Base-by-base conservation (phyloP, 2,113 vertebrate genomes). In the Meriones unguiculatus region DNA sequence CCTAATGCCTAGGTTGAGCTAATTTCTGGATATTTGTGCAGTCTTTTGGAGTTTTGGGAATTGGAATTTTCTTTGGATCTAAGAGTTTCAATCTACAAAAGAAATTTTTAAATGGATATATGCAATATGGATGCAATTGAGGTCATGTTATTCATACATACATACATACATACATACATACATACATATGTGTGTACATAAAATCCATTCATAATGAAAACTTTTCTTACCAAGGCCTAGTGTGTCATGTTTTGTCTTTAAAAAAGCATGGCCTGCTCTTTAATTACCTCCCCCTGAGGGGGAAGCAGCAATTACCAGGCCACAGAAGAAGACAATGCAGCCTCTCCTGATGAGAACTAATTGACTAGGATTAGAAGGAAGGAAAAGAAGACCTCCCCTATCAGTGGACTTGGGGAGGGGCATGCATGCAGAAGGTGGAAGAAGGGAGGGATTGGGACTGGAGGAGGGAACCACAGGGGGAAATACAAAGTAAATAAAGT, bases 201-300 rank as follows among this genome's bases (percentile, higher is more conserved):
- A 96, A 97, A 97, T 75, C 6, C 38, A 82, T 89, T 92, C 95
- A 52, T 78, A 95, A 6, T 57, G 46, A 46, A 46, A 46, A 46
- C 86, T 59, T 87, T 1, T 91, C 52, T 92, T 95, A 89, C 24
- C 82, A 93, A 92, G 67, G 46, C 82, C 64, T 95, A 75, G 88
- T 95, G 65, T 54, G 46, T 96, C 82, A 93, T 96, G 38, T 73
- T 90, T 97, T 89, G 95, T 96, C 88, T 87, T 95, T 84, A 81
- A 70, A 92, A 50, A 80, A 87, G 46, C 46, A 46, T 46, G 46
- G 46, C 5, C 46, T 46, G 46, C 46, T 46, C 3, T 46, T 46
- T 46, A 46, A 46, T 46, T 46, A 46, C 46, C 46, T 46, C 46
- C 46, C 46, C 46, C 46, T 46, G 46, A 46, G 46, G 46, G 46